Evolutionary conservation across 1,140 invertebrate species (phyloP).

Genomic region (Bombus picipes): DNA sequence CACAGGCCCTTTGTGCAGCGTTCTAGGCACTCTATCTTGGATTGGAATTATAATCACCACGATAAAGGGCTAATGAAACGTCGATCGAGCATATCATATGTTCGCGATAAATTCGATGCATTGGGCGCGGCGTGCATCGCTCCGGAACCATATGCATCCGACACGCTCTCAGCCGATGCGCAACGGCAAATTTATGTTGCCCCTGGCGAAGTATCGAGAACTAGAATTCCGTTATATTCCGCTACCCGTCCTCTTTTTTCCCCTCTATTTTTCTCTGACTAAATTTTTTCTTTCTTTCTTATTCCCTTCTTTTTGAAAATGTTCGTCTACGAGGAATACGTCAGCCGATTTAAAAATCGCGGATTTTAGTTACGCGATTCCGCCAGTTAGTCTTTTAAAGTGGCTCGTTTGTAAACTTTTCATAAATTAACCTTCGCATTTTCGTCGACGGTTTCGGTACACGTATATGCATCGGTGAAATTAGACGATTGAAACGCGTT

Average conservation of each 20-base stretch:
- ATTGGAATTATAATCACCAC: constrained; percentile 11
- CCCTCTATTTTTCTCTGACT: not conserved
- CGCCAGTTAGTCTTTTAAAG: no score
- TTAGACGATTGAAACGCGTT: no score
- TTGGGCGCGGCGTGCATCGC: not conserved
- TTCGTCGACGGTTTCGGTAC: no score
- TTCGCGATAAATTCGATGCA: constrained; percentile 26
- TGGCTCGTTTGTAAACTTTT: no score
- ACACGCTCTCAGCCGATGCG: not conserved
- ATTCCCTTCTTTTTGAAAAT: not conserved
- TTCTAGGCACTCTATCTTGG: not conserved
- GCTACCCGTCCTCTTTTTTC: not conserved
- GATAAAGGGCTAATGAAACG: constrained; percentile 33
- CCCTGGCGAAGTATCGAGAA: not conserved
- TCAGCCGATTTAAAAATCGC: not conserved
- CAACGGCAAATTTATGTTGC: not conserved
- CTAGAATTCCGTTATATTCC: not conserved
- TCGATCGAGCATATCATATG: constrained; percentile 25
- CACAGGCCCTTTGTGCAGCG: not conserved
- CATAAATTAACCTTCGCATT: no score
- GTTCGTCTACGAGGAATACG: not conserved
- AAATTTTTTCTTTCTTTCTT: not conserved
- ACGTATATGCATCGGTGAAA: no score
- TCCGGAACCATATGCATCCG: not conserved
- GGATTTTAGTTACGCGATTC: not conserved